Conservation (phyloP, 2,113 vertebrate species). For the Oryzias javanicus region DNA sequence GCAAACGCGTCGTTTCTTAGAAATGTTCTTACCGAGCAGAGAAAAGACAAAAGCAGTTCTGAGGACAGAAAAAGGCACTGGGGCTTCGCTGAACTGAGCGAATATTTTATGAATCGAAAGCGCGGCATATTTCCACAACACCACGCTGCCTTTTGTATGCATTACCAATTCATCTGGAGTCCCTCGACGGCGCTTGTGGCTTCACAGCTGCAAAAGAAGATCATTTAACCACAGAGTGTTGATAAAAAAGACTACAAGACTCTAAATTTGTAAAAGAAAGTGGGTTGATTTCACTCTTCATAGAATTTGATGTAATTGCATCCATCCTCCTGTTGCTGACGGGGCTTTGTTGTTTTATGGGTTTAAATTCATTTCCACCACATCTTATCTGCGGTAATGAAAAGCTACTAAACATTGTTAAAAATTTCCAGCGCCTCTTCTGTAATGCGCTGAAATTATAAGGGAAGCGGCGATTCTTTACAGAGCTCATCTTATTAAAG, state of each 20-base stretch:
- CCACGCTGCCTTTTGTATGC: conserved; percentile 47
- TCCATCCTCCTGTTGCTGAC: conserved; percentile 46
- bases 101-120: conserved; percentile 53
- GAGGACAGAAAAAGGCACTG: conserved; percentile 40
- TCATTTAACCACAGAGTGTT: conserved; percentile 54
- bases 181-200: conserved; percentile 48
- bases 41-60: conserved; percentile 11
- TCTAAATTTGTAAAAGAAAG: conserved; percentile 36
- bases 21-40: conserved; percentile 5
- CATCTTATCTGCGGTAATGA: conserved; percentile 37
- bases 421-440: conserved; percentile 34
- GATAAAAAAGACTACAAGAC: conserved; percentile 34
- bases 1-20: too few relatives aligned
- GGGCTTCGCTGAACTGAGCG: conserved; percentile 39
- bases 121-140: conserved; percentile 47
- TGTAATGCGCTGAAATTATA: conserved; percentile 7
- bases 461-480: conserved; percentile 13
- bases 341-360: conserved; percentile 47
- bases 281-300: conserved; percentile 33
- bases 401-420: conserved; percentile 39
- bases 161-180: conserved; percentile 56
- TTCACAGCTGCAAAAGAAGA: conserved; percentile 50
- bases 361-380: conserved; percentile 37
- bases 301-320: conserved; percentile 52
- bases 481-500: conserved; percentile 55